Evolutionary conservation across 30 jellyfish, hydroid and myxozoan species (phyloP).

Genomic region (Pelagia noctiluca): DNA sequence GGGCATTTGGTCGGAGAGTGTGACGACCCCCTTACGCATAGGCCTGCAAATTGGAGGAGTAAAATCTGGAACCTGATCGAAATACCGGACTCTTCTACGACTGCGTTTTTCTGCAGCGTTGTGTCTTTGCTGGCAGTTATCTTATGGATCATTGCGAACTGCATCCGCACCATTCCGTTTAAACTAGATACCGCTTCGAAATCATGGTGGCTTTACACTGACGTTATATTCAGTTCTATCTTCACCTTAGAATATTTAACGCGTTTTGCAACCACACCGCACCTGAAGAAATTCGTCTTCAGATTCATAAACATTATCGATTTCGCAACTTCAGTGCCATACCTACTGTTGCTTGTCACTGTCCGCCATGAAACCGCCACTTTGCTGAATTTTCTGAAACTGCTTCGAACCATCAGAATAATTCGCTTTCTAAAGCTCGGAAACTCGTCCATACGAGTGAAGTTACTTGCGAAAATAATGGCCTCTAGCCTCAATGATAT

Average conservation of each 20-base stretch:
- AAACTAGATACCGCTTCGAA: no score
- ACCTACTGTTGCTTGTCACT: constrained; percentile 20
- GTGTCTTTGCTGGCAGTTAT: neutral
- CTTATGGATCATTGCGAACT: constrained; percentile 18
- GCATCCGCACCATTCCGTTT: constrained; percentile 19
- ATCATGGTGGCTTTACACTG: constrained; percentile 49
- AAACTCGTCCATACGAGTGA: constrained; percentile 69
- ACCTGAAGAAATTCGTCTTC: constrained; percentile 35
- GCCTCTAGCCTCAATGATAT: constrained; percentile 75
- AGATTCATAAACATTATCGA: constrained; percentile 59
- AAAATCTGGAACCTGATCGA: constrained; percentile 49
- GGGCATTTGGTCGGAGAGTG: constrained; percentile 17
- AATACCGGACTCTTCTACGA: constrained; percentile 23
- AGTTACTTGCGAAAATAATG: constrained; percentile 36
- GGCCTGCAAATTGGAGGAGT: constrained; percentile 11
- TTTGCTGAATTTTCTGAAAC: constrained; percentile 33
- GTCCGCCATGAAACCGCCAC: neutral
- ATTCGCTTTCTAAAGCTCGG: constrained; percentile 61
- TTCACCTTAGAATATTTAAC: constrained; percentile 58
- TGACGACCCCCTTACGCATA: neutral
- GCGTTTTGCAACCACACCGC: constrained; percentile 56
- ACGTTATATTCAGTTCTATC: constrained; percentile 34
- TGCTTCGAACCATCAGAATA: constrained; percentile 57
- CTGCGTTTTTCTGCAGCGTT: neutral
- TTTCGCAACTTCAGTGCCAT: constrained; percentile 64